Evolutionary conservation across 2,797 vertebrate genomes (phyloP).

Genomic region (Eospalax fontanierii): DNA sequence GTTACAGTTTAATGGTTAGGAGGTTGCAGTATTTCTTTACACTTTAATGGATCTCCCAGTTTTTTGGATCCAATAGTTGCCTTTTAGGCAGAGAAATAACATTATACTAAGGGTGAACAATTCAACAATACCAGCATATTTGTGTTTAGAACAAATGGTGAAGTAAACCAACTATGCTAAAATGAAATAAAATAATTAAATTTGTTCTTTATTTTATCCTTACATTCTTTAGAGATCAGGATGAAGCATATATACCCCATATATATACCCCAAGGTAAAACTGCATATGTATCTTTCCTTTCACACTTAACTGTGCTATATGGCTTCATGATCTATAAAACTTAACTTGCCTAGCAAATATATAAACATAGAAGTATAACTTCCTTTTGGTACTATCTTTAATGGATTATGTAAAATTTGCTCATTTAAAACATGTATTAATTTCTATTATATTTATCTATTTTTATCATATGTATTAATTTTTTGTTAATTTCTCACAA

Average conservation of each 20-base stretch:
- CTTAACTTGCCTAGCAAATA: neutral
- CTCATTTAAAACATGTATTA: neutral
- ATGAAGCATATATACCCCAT: neutral
- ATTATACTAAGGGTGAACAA: neutral
- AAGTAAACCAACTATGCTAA: neutral
- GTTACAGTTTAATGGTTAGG: neutral
- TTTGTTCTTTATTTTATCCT: conserved; percentile 18
- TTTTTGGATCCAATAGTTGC: neutral
- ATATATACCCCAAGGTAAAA: conserved; percentile 4
- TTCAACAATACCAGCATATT: neutral
- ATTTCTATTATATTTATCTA: no score
- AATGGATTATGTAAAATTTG: neutral
- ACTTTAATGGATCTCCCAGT: neutral
- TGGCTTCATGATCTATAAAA: neutral
- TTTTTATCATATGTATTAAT: no score
- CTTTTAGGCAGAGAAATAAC: neutral
- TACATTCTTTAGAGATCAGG: neutral
- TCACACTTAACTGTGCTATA: neutral
- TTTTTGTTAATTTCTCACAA: no score
- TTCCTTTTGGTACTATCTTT: neutral
- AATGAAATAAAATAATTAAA: neutral
- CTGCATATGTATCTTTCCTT: neutral
- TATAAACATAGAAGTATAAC: neutral
- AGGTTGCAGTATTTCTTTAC: neutral
- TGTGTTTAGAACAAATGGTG: neutral